Conservation (phyloP, 2,113 vertebrate species). For the Callospermophilus lateralis region DNA sequence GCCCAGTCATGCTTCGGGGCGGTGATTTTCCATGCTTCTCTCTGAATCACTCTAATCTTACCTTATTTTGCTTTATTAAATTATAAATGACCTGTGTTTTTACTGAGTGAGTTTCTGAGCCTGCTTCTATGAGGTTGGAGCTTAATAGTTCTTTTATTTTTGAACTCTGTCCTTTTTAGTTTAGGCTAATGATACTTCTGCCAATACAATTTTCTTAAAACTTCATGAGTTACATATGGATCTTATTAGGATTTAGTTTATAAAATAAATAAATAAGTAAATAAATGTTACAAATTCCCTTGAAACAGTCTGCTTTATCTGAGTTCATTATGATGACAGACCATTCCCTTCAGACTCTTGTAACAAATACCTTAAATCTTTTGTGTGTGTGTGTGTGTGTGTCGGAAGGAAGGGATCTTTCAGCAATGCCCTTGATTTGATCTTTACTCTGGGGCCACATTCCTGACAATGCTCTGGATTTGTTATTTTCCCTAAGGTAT, state of each 20-base stretch:
- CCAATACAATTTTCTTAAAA: slow-evolving; percentile 25
- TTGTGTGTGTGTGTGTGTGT: not conserved
- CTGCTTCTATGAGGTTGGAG: not conserved
- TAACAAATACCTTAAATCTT: not conserved
- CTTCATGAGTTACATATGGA: slow-evolving; percentile 4
- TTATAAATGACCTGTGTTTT: not conserved
- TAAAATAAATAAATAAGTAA: not conserved
- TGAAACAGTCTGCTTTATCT: not conserved
- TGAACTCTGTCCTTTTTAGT: not conserved
- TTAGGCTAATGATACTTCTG: not conserved
- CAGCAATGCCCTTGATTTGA: not conserved
- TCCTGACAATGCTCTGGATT: not conserved
- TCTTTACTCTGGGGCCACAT: not conserved
- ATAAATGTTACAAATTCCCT: not conserved
- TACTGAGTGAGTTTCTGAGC: not conserved
- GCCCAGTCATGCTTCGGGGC: not conserved
- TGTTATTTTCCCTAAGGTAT: not conserved
- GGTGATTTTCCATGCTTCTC: not conserved
- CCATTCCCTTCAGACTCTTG: not conserved
- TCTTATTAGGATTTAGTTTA: not conserved
- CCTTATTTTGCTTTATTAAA: not conserved
- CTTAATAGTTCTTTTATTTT: not conserved
- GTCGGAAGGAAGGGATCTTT: not conserved
- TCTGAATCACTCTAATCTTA: not conserved
- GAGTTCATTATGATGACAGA: not conserved